Conservation (phyloP, 2,113 vertebrate species). For the Hipposideros armiger region DNA sequence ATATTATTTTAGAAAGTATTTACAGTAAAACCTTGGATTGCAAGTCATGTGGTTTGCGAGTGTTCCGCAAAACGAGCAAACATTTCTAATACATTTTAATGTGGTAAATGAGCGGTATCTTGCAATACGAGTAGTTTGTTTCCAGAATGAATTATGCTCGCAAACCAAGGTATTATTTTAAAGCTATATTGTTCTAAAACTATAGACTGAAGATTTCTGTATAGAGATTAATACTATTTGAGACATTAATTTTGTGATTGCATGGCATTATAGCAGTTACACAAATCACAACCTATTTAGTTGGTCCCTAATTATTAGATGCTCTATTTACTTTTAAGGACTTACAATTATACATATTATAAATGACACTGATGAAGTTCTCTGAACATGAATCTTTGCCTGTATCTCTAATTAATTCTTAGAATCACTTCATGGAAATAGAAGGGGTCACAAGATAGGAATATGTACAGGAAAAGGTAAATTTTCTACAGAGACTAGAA, state of each 20-base stretch:
- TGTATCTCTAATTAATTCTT: neutral
- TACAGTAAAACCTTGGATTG: too few relatives aligned
- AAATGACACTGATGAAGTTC: neutral
- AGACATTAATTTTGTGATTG: neutral
- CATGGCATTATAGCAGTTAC: neutral
- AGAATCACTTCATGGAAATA: neutral
- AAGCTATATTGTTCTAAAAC: neutral
- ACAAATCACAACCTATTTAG: neutral
- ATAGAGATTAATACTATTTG: neutral
- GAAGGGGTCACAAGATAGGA: neutral
- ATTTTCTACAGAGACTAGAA: neutral
- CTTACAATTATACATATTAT: neutral
- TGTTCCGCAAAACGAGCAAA: too few relatives aligned
- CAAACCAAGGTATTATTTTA: too few relatives aligned
- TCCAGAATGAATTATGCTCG: too few relatives aligned
- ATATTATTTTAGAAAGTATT: slow-evolving; percentile 4
- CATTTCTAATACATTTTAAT: too few relatives aligned
- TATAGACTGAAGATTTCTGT: neutral
- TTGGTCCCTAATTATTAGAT: neutral
- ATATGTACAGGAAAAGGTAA: neutral
- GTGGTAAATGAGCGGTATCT: too few relatives aligned
- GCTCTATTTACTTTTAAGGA: neutral
- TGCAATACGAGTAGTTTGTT: too few relatives aligned
- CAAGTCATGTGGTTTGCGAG: too few relatives aligned
- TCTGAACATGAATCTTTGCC: neutral